Conservation (phyloP, 1,140 invertebrate species). For the Glossosoma conforme region DNA sequence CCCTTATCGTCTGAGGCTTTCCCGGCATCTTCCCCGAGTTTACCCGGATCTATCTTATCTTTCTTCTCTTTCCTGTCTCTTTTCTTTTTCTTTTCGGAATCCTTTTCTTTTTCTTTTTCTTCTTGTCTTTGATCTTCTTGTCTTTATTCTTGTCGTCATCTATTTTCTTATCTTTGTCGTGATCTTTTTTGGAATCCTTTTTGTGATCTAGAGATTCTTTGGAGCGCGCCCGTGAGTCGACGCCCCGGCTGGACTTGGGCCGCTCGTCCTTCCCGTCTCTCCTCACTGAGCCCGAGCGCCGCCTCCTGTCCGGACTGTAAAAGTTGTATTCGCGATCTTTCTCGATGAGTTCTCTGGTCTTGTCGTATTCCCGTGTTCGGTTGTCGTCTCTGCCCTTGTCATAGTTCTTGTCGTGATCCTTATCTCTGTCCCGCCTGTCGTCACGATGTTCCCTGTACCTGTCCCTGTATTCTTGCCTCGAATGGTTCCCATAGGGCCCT, state of each 20-base stretch:
- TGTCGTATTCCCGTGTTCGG: slow-evolving; percentile 35
- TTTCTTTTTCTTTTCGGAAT: slow-evolving; percentile 36
- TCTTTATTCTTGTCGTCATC: slow-evolving; percentile 26
- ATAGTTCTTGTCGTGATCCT: slow-evolving; percentile 39
- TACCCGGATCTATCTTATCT: slow-evolving; percentile 36
- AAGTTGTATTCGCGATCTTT: slow-evolving; percentile 21
- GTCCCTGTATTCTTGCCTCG: slow-evolving; percentile 10
- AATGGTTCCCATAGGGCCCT: slow-evolving; percentile 13
- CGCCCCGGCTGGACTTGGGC: slow-evolving; percentile 40
- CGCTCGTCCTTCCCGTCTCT: slow-evolving; percentile 37
- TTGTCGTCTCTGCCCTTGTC: slow-evolving; percentile 38
- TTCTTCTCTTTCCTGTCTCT: slow-evolving; percentile 48
- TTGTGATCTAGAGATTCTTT: slow-evolving; percentile 38
- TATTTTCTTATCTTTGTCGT: slow-evolving; percentile 44
- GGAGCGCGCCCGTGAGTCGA: slow-evolving; percentile 45
- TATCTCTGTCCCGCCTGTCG: slow-evolving; percentile 36
- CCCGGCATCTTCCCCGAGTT: slow-evolving; percentile 1
- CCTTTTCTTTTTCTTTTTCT: slow-evolving; percentile 46
- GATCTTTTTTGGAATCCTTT: slow-evolving; percentile 47
- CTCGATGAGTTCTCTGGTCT: slow-evolving; percentile 36
- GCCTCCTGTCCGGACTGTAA: slow-evolving; percentile 27
- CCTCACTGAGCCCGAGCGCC: slow-evolving; percentile 39
- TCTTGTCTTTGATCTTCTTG: slow-evolving; percentile 38
- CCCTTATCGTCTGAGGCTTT: slow-evolving; percentile 4
- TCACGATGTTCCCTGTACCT: slow-evolving; percentile 13